These are phyloP conservation scores for Chaitophorus viminalis DNA, from an alignment of 2,888 invertebrate species.

Conservation along the genomic window DNA sequence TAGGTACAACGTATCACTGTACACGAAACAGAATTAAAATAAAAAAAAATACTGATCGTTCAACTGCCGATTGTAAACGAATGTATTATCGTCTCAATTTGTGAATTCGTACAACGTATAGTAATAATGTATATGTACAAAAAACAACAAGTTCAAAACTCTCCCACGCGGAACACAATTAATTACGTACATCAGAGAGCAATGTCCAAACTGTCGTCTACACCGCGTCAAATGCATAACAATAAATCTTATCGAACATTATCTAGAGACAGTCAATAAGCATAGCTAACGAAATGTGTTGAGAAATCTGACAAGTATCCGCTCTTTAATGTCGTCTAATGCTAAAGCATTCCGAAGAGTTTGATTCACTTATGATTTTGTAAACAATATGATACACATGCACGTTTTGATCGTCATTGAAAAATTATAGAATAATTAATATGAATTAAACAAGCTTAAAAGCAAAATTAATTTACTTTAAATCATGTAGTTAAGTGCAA, in stretches of 20 bases:
- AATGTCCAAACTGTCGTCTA: background rate
- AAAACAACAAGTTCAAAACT: background rate
- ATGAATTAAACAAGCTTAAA: too few species aligned
- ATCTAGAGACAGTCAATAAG: background rate
- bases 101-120: too few species aligned
- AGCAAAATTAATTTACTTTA: too few species aligned
- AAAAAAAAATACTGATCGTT: too few species aligned
- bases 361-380: background rate
- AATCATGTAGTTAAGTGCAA: too few species aligned
- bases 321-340: background rate
- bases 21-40: too few species aligned
- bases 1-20: too few species aligned
- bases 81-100: too few species aligned
- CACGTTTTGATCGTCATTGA: background rate
- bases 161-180: background rate
- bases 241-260: background rate
- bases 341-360: background rate
- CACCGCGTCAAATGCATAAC: background rate
- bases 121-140: too few species aligned
- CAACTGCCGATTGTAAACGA: too few species aligned
- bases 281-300: background rate
- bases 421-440: too few species aligned
- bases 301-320: background rate
- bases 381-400: background rate
- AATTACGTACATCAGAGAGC: background rate